Percentiles rank a stretch among this genome's conserved stretches.
Conservation (phyloP, 2,888 invertebrate genomes). For the Archips xylosteana region DNA sequence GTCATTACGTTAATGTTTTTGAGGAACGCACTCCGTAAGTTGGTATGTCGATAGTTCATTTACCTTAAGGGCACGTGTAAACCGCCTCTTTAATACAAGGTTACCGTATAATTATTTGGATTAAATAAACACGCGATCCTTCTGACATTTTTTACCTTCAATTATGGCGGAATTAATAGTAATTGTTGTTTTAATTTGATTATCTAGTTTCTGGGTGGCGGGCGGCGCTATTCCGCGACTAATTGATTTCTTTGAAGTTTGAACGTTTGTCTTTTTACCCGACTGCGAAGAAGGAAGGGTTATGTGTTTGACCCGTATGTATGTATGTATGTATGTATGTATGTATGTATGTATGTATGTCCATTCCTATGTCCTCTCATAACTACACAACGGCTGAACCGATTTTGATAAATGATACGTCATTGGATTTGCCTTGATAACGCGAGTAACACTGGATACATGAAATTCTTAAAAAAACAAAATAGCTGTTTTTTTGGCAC, state of each 20-base stretch:
- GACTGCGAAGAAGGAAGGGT: too few relatives aligned
- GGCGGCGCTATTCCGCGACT: slow-evolving; percentile 33
- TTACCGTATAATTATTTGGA: slow-evolving; percentile 43
- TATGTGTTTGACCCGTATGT: too few relatives aligned
- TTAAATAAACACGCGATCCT: slow-evolving; percentile 35
- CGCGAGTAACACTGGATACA: too few relatives aligned
- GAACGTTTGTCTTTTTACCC: not conserved
- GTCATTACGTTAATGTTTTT: not conserved
- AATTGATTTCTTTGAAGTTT: slow-evolving; percentile 19
- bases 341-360: too few relatives aligned
- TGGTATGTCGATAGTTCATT: slow-evolving; percentile 51
- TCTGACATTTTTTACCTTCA: slow-evolving; percentile 22
- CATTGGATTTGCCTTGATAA: too few relatives aligned
- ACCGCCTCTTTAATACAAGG: slow-evolving; percentile 39
- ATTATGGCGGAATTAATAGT: slow-evolving; percentile 28
- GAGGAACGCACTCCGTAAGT: slow-evolving; percentile 29
- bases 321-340: too few relatives aligned
- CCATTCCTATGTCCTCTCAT: too few relatives aligned
- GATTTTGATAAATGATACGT: too few relatives aligned
- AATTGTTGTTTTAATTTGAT: slow-evolving; percentile 56
- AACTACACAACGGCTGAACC: too few relatives aligned
- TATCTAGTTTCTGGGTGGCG: slow-evolving; percentile 50
- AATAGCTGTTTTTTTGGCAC: too few relatives aligned
- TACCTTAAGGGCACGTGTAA: slow-evolving; percentile 59
- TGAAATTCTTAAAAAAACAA: too few relatives aligned